These are phyloP conservation scores for Cyprinella venusta DNA, from an alignment of 2,797 vertebrate genomes.

Conservation along the genomic window DNA sequence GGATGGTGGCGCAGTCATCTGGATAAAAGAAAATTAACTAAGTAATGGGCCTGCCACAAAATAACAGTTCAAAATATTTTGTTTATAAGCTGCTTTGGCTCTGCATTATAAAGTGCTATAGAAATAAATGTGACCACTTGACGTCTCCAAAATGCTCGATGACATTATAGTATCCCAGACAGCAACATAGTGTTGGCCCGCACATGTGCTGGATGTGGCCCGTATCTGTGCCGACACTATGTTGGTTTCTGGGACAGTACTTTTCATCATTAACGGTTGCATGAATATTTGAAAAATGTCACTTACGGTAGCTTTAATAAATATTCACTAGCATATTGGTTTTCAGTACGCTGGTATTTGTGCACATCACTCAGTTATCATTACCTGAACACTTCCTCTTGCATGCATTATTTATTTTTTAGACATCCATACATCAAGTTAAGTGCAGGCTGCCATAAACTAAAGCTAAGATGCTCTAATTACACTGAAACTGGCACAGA, in stretches of 20 bases:
- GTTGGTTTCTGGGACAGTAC: not conserved
- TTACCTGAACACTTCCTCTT: conserved; percentile 21
- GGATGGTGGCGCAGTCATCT: conserved; percentile 87
- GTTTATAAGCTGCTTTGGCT: no score
- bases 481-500: not conserved
- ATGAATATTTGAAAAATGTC: not conserved
- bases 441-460: conserved; percentile 21
- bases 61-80: not conserved
- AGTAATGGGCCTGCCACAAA: not conserved
- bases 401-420: conserved; percentile 43
- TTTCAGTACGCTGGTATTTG: not conserved
- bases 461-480: not conserved
- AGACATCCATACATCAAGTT: conserved; percentile 18
- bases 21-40: conserved; percentile 36
- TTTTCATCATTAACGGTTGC: not conserved
- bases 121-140: no score
- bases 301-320: not conserved
- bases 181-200: no score
- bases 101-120: no score
- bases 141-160: not conserved
- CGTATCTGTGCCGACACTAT: no score
- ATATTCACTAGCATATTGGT: not conserved
- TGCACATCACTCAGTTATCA: not conserved
- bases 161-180: not conserved
- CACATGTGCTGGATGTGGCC: no score